Percentiles rank a stretch among this genome's conserved stretches.
Conservation (phyloP, 2,797 vertebrate genomes). For the Sebastes steindachneri region DNA sequence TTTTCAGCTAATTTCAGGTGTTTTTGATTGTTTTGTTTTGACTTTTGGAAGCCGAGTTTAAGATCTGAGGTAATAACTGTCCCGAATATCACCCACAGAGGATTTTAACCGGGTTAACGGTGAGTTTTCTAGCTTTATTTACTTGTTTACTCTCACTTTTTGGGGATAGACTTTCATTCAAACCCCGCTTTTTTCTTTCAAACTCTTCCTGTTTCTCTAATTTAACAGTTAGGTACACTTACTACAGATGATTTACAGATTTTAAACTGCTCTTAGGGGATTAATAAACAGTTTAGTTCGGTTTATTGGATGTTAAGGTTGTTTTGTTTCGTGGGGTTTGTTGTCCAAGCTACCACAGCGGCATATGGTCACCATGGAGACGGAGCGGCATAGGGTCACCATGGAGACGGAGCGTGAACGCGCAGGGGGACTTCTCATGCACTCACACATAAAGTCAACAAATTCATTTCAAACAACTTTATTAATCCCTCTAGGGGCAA, state of each 20-base stretch:
- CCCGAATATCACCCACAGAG: neutral
- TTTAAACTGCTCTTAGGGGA: accelerated
- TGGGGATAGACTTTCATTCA: neutral
- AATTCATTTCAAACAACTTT: too few species aligned
- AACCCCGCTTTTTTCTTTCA: neutral
- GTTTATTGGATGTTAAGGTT: neutral
- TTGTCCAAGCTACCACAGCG: conserved; percentile 50
- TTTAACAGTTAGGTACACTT: neutral
- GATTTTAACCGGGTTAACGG: neutral
- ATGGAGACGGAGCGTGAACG: conserved; percentile 78
- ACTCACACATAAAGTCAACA: neutral
- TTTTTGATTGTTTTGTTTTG: neutral
- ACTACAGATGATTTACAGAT: neutral
- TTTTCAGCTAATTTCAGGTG: neutral
- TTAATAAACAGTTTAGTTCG: neutral
- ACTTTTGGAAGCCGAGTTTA: neutral
- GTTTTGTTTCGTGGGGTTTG: conserved; percentile 45
- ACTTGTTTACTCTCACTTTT: neutral
- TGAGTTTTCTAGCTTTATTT: conserved; percentile 29
- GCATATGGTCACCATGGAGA: conserved; percentile 79
- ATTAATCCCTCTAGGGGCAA: too few species aligned
- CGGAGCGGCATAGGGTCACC: conserved; percentile 67
- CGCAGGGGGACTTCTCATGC: conserved; percentile 42
- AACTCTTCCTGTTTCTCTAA: neutral
- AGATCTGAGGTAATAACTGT: neutral